Conservation (phyloP, 2,888 invertebrate species). For the Elysia crispata region DNA sequence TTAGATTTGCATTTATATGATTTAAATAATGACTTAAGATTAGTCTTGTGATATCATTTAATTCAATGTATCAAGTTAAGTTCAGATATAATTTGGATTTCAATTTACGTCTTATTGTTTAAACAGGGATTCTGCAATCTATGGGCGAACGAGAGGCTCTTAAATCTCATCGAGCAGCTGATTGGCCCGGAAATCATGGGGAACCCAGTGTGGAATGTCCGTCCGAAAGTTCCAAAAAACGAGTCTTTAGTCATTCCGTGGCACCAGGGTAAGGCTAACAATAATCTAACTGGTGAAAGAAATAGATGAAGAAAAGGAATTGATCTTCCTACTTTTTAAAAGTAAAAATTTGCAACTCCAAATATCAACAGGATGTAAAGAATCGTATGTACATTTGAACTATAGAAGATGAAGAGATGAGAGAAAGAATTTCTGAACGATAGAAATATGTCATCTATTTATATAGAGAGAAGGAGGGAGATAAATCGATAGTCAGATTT, state of each 20-base stretch:
- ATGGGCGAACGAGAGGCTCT: slow-evolving; percentile 19
- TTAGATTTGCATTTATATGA: neutral
- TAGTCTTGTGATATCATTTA: neutral
- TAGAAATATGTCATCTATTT: no score
- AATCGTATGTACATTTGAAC: no score
- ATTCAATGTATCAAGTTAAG: neutral
- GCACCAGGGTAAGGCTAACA: slow-evolving; percentile 21
- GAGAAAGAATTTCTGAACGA: no score
- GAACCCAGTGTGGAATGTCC: slow-evolving; percentile 35
- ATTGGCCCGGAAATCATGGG: slow-evolving; percentile 33
- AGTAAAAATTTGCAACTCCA: no score
- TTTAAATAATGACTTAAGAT: neutral
- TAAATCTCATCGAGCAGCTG: slow-evolving; percentile 34
- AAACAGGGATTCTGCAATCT: slow-evolving; percentile 18
- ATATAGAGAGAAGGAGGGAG: no score
- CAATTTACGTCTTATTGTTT: neutral
- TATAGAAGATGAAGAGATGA: no score
- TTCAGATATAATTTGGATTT: neutral
- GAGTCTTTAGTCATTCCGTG: slow-evolving; percentile 17
- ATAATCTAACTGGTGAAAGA: neutral
- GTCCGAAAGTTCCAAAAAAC: slow-evolving; percentile 20
- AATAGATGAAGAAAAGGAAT: no score
- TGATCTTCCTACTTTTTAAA: no score
- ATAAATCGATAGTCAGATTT: no score
- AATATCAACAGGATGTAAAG: no score